Conservation (phyloP, 92 coral and sea anemone genomes). For the Heteractis magnifica region DNA sequence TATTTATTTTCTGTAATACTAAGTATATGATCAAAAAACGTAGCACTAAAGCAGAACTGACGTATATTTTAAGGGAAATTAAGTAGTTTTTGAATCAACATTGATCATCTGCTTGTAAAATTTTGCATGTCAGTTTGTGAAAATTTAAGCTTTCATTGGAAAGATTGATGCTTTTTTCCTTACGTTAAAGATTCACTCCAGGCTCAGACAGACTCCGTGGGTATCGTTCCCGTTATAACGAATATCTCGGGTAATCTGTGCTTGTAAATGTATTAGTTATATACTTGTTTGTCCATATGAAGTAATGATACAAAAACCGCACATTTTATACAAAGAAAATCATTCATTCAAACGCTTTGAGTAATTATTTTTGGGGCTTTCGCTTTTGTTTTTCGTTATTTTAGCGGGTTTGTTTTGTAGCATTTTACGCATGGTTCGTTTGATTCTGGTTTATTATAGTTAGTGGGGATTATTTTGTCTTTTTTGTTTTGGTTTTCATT, state of each 20-base stretch:
- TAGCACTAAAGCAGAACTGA: background rate
- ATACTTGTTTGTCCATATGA: background rate
- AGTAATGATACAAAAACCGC: background rate
- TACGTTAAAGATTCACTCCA: slow-evolving; percentile 65
- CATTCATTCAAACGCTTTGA: background rate
- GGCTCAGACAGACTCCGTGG: slow-evolving; percentile 65
- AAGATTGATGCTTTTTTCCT: slow-evolving; percentile 30
- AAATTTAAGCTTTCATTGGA: background rate
- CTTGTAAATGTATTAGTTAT: background rate
- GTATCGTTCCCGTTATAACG: slow-evolving; percentile 49
- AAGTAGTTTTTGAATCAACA: background rate
- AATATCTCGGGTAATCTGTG: slow-evolving; percentile 34
- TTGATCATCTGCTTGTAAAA: background rate
- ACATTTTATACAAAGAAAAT: background rate
- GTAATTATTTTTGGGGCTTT: background rate
- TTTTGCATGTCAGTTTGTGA: slow-evolving; percentile 2
- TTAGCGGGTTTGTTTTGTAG: background rate
- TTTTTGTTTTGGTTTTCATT: background rate
- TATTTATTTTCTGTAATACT: background rate
- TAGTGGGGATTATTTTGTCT: background rate
- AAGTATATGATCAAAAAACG: background rate
- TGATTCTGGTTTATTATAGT: background rate
- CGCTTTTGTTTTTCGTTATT: background rate
- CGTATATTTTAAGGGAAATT: background rate
- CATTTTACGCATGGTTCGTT: background rate